A percentile compares a stretch with the other conserved stretches of the same genome.
These are phyloP conservation scores for Megaustenia siamemsis DNA, from an alignment of 2,888 invertebrate species.

Conservation along the genomic window DNA sequence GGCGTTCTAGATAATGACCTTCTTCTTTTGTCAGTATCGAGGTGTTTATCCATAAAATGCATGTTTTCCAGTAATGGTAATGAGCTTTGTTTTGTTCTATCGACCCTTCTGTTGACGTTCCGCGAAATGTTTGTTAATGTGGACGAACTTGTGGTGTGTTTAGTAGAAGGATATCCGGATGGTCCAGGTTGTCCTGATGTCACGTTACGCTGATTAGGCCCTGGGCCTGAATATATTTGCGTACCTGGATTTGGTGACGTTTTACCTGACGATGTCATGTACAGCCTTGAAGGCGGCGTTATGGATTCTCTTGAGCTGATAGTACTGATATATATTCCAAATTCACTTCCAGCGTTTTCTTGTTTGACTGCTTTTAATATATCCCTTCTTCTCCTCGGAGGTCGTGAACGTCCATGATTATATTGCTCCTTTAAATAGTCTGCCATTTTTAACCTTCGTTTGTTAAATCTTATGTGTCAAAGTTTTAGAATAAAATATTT, in stretches of 20 bases:
- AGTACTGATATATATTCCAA: slow-evolving; percentile 35
- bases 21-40: not conserved
- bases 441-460: slow-evolving; percentile 35
- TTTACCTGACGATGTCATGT: not conserved
- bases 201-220: not conserved
- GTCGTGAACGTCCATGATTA: not conserved
- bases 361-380: not conserved
- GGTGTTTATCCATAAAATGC: not conserved
- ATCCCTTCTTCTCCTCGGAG: not conserved
- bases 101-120: too few relatives aligned
- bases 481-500: too few relatives aligned
- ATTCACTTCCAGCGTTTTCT: not conserved
- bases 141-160: not conserved
- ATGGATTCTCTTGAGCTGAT: slow-evolving; percentile 1
- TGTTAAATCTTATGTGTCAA: slow-evolving; percentile 36
- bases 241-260: not conserved
- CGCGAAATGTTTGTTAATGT: not conserved
- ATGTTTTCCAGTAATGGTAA: slow-evolving; percentile 10
- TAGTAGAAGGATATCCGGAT: not conserved
- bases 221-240: not conserved
- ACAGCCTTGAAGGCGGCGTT: slow-evolving; percentile 32
- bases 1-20: not conserved
- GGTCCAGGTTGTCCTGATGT: not conserved
- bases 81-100: slow-evolving; percentile 13
- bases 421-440: not conserved